A percentile compares a stretch with the other conserved stretches of the same genome.
Evolutionary conservation across 2,113 vertebrate genomes (phyloP).

Genomic region (Coryphaenoides rupestris): DNA sequence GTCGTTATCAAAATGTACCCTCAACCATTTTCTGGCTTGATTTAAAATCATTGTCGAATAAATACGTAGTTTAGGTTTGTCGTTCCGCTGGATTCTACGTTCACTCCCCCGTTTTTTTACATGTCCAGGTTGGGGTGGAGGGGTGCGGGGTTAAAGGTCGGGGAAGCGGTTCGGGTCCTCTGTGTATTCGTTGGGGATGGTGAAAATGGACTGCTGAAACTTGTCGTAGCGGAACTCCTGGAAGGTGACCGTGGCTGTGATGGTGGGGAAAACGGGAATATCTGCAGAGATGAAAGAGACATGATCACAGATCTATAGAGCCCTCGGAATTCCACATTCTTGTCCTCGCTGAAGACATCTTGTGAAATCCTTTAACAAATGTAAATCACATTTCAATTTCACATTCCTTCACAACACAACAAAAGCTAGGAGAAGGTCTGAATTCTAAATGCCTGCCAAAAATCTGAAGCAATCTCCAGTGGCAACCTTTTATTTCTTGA

Average conservation of each 20-base stretch:
- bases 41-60: too few relatives aligned
- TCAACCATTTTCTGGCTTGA: too few relatives aligned
- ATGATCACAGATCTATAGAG: not conserved
- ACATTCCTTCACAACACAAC: too few relatives aligned
- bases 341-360: not conserved
- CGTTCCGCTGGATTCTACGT: not conserved
- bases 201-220: constrained; percentile 89
- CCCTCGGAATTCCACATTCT: not conserved
- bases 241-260: constrained; percentile 98
- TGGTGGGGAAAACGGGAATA: constrained; percentile 96
- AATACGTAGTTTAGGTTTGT: too few relatives aligned
- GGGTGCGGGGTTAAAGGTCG: constrained; percentile 79
- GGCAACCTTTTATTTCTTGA: too few relatives aligned
- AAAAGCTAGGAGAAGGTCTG: too few relatives aligned
- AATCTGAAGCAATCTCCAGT: too few relatives aligned
- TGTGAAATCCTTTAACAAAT: too few relatives aligned
- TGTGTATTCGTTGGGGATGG: constrained; percentile 91
- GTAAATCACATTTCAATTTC: too few relatives aligned
- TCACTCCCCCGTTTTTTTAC: not conserved
- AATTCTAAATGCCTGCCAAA: too few relatives aligned
- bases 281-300: constrained; percentile 65
- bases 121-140: not conserved
- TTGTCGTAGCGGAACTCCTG: constrained; percentile 96
- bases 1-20: too few relatives aligned
- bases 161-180: constrained; percentile 98